These are phyloP conservation scores for Aix galericulata DNA, from an alignment of 2,113 vertebrate genomes.

Conservation along the genomic window DNA sequence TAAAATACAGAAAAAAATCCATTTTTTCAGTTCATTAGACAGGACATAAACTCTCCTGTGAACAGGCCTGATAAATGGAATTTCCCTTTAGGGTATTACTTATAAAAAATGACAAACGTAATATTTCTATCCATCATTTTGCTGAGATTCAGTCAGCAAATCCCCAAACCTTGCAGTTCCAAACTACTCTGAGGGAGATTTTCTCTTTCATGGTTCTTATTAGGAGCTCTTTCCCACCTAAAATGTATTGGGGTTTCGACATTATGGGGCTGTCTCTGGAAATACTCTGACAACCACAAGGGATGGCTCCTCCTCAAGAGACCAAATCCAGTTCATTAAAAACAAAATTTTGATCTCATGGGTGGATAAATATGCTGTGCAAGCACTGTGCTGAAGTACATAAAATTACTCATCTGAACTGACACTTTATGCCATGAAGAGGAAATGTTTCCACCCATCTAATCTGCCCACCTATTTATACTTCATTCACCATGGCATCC, in stretches of 20 bases:
- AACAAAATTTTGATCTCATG: neutral
- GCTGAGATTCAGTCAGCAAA: slow-evolving; percentile 2
- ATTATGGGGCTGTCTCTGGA: neutral
- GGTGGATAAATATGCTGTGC: neutral
- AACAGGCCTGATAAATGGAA: slow-evolving; percentile 3
- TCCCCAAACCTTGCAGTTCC: neutral
- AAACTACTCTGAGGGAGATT: neutral
- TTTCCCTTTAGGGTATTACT: slow-evolving; percentile 35
- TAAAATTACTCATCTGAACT: neutral
- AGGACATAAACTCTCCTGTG: slow-evolving; percentile 1
- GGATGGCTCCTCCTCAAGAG: neutral
- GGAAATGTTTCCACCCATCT: neutral
- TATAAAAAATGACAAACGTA: slow-evolving; percentile 37
- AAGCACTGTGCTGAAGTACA: neutral
- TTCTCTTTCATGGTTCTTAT: neutral
- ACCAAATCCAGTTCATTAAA: neutral
- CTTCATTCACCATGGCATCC: neutral
- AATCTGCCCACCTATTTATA: neutral
- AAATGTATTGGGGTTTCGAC: neutral
- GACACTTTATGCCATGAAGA: neutral
- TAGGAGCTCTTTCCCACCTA: neutral
- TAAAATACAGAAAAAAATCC: slow-evolving; percentile 2
- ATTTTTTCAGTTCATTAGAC: slow-evolving; percentile 11
- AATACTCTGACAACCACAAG: neutral
- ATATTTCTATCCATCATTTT: slow-evolving; percentile 21